Percentiles rank a stretch among this genome's conserved stretches.
Evolutionary conservation across 2,888 invertebrate species (phyloP).

Genomic region (Drosophila rubida): DNA sequence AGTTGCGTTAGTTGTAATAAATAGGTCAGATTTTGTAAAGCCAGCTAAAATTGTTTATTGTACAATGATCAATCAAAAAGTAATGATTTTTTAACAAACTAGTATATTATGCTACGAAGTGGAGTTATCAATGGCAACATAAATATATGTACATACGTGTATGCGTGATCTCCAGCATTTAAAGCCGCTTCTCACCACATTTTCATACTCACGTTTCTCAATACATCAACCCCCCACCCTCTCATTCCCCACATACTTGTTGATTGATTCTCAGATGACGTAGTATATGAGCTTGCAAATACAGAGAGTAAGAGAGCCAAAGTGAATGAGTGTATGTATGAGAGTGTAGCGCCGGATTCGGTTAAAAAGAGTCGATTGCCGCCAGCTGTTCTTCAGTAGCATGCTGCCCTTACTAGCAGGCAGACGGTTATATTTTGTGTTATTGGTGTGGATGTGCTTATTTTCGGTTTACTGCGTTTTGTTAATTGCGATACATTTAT

Average conservation of each 20-base stretch:
- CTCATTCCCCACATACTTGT: slow-evolving; percentile 15
- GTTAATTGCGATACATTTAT: slow-evolving; percentile 36
- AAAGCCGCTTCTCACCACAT: slow-evolving; percentile 1
- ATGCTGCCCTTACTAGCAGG: slow-evolving; percentile 57
- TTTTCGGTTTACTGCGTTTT: slow-evolving; percentile 18
- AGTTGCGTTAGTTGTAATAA: too few relatives aligned
- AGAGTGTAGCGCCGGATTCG: slow-evolving; percentile 35
- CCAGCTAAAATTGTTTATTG: background rate
- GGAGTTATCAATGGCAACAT: background rate
- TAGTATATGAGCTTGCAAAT: background rate
- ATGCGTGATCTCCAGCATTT: background rate
- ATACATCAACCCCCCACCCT: background rate
- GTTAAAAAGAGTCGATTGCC: slow-evolving; percentile 40
- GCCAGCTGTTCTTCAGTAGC: slow-evolving; percentile 65
- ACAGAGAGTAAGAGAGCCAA: slow-evolving; percentile 1
- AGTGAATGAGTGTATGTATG: background rate
- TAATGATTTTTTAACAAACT: too few relatives aligned
- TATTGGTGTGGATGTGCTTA: background rate
- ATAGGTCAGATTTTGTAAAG: too few relatives aligned
- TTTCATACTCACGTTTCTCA: background rate
- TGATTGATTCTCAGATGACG: slow-evolving; percentile 13
- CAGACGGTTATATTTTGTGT: slow-evolving; percentile 52
- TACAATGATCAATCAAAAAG: too few relatives aligned
- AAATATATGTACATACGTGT: background rate
- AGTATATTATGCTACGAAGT: background rate